Evolutionary conservation across 2,797 vertebrate species (phyloP).

Genomic region (Gallinago stenura): DNA sequence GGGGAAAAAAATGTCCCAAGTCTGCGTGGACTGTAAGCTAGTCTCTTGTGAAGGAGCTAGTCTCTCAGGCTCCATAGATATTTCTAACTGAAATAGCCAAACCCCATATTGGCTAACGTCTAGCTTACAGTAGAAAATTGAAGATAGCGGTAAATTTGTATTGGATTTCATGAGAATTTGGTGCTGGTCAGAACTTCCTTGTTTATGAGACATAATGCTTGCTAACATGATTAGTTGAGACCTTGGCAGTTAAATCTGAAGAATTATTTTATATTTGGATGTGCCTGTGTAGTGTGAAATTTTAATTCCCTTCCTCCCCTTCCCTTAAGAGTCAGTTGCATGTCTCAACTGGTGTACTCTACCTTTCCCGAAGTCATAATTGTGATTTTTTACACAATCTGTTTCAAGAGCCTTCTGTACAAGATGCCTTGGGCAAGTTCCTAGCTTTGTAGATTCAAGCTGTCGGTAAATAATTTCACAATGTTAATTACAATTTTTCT

Average conservation of each 20-base stretch:
- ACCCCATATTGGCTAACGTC: not conserved
- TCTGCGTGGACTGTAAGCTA: accelerated
- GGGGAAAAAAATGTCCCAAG: not conserved
- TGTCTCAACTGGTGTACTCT: conserved; percentile 47
- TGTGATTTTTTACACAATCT: conserved; percentile 67
- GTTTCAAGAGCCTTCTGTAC: conserved; percentile 71
- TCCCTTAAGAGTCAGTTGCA: not conserved
- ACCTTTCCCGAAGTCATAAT: conserved; percentile 52
- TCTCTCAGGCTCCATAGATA: not conserved
- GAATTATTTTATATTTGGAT: not conserved
- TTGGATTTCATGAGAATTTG: not conserved
- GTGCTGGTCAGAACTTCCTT: not conserved
- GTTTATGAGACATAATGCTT: not conserved
- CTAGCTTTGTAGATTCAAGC: conserved; percentile 72
- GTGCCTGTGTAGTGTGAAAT: not conserved
- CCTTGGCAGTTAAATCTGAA: not conserved
- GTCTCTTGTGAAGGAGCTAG: not conserved
- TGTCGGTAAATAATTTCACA: conserved; percentile 73
- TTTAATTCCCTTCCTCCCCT: not conserved
- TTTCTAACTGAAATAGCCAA: not conserved
- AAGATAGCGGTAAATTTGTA: not conserved
- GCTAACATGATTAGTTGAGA: not conserved
- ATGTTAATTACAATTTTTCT: conserved; percentile 75
- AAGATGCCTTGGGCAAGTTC: conserved; percentile 63
- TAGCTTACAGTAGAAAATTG: not conserved